phyloP scores from a whole-genome alignment of 2,888 invertebrate genomes.

The Chaitophorus viminalis region DNA sequence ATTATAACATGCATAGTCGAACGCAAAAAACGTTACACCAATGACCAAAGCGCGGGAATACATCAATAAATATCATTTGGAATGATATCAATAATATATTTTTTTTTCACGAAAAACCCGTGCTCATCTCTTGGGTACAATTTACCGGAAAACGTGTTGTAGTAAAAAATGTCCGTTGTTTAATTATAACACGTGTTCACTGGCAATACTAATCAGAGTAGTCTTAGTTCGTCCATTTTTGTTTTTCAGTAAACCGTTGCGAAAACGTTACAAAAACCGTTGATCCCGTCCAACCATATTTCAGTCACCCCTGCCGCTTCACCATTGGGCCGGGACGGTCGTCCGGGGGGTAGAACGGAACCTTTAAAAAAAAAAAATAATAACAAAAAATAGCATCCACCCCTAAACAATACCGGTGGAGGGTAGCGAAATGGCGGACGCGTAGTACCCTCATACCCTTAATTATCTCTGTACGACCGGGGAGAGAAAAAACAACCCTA shows the following conservation, averaged over 20 bases:
- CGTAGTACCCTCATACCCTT: constrained; percentile 47
- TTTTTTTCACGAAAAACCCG: too few species aligned
- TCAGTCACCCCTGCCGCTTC: constrained; percentile 61
- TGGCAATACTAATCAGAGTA: constrained; percentile 53
- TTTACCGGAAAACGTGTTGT: background rate
- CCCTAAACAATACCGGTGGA: constrained; percentile 61
- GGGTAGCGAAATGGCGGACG: constrained; percentile 59
- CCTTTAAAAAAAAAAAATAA: constrained; percentile 54
- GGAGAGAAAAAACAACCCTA: constrained; percentile 33
- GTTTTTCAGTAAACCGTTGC: constrained; percentile 58
- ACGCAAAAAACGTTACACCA: too few species aligned
- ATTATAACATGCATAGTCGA: too few species aligned
- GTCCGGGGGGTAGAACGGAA: constrained; percentile 54
- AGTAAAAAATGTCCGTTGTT: constrained; percentile 23
- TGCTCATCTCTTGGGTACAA: background rate
- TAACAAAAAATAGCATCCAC: constrained; percentile 61
- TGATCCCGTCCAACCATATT: constrained; percentile 61
- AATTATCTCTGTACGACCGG: constrained; percentile 46
- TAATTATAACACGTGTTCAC: constrained; percentile 19
- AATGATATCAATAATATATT: too few species aligned
- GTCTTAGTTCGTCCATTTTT: constrained; percentile 58
- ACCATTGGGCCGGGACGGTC: constrained; percentile 57
- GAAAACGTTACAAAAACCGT: constrained; percentile 62
- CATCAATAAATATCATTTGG: too few species aligned
- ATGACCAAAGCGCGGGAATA: too few species aligned